Evolutionary conservation across 2,113 vertebrate genomes (phyloP), one percentile per base, ranked within the genome.

Genomic region (Hoplias malabaricus): DNA sequence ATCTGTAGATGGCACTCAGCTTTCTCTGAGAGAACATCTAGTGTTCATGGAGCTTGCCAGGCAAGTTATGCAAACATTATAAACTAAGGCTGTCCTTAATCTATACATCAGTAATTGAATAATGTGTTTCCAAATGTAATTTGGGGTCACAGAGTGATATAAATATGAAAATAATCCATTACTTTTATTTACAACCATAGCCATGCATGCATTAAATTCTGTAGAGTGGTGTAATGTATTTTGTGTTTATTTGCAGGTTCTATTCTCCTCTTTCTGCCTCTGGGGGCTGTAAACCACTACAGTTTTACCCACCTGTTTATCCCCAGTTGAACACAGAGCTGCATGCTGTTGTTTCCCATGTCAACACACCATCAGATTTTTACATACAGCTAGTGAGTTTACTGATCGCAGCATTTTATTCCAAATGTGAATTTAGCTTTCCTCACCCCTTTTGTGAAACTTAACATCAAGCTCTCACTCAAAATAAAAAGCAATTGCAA

Each of bases 21-120:
- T 93, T 40, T 98, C 97, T 66, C 79, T 99, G 77, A 92, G 91
- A 79, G 95, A 98, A 82, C 91, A 94, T 6, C 90, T 99, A 13
- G 92, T 98, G 77, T 96, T 95, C 84, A 88, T 94, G 74, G 94
- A 95, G 48, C 86, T 98, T 66, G 97, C 97, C 88, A 96, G 93
- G 97, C 96, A 90, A 19, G 76, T 70, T 40, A 12, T 36, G 25
- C 33, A 73, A 42, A 16, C 11, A 34, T 50, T 50, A 1, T 46
- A 16, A 46, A n/a, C n/a, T n/a, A n/a, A n/a, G n/a, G n/a, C n/a
- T n/a, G n/a, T n/a, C n/a, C n/a, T n/a, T n/a, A 48, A 36, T 25
- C 27, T 13, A 61, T 43, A 25, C 12, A 42, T 59, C 23, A 16
- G 14, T n/a, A n/a, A n/a, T n/a, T n/a, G n/a, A n/a, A n/a, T n/a